These are phyloP conservation scores for Batillaria attramentaria DNA, from an alignment of 1,140 invertebrate genomes.

Conservation along the genomic window DNA sequence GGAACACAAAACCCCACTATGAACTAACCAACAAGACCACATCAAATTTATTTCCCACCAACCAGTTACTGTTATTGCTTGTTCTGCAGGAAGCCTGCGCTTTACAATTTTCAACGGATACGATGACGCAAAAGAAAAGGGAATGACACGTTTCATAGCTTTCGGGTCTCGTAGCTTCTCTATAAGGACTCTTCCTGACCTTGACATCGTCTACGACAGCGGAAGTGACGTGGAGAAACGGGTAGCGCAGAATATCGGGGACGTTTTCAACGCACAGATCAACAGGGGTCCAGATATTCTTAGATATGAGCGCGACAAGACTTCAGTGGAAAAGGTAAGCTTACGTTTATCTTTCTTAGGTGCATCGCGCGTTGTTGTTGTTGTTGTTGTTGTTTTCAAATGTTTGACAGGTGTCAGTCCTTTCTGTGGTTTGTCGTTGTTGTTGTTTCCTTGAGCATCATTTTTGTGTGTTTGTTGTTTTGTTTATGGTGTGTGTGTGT, in stretches of 20 bases:
- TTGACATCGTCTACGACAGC: slow-evolving; percentile 49
- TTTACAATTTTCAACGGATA: neutral
- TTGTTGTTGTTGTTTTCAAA: no score
- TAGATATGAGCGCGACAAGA: neutral
- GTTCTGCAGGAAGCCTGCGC: neutral
- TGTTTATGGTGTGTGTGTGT: no score
- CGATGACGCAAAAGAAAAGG: neutral
- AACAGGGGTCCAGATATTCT: neutral
- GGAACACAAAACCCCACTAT: no score
- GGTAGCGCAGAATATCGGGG: neutral
- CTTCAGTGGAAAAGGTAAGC: neutral
- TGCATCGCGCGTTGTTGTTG: no score
- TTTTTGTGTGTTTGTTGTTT: no score
- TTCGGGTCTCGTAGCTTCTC: slow-evolving; percentile 48
- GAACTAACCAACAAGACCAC: no score
- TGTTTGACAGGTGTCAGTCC: no score
- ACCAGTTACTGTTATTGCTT: no score
- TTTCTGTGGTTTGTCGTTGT: no score
- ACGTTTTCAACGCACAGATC: slow-evolving; percentile 35
- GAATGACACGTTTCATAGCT: slow-evolving; percentile 26
- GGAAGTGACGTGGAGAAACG: slow-evolving; percentile 36
- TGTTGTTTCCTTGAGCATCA: no score
- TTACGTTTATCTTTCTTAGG: neutral
- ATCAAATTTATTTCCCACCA: no score
- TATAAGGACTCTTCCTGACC: slow-evolving; percentile 36